Percentiles rank a stretch among this genome's conserved stretches.
These are phyloP conservation scores for Drosophila borborema DNA, from an alignment of 2,888 invertebrate genomes.

Conservation along the genomic window DNA sequence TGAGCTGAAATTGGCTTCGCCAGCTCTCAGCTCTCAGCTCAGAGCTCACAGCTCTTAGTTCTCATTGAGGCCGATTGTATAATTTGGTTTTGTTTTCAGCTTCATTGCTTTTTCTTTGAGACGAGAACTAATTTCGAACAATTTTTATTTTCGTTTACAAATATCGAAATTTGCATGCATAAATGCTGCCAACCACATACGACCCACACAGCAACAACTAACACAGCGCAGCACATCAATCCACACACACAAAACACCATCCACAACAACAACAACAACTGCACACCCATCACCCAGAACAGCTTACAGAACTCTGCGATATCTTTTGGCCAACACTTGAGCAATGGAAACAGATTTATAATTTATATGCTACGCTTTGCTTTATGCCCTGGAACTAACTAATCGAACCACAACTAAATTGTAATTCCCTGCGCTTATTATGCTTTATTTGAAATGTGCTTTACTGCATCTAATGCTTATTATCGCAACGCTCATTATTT, in stretches of 20 bases:
- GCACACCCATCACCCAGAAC: slow-evolving; percentile 26
- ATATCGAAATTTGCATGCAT: slow-evolving; percentile 71
- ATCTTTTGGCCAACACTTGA: slow-evolving; percentile 32
- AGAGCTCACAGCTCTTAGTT: background rate
- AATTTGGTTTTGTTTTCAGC: slow-evolving; percentile 33
- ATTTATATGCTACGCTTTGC: slow-evolving; percentile 59
- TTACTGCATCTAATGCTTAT: slow-evolving; percentile 44
- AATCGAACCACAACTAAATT: slow-evolving; percentile 22
- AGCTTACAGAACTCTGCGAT: slow-evolving; percentile 33
- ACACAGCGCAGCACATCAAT: slow-evolving; percentile 43
- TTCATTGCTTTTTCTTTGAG: slow-evolving; percentile 29
- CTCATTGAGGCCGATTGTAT: background rate
- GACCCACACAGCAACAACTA: slow-evolving; percentile 40
- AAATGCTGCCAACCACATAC: slow-evolving; percentile 34
- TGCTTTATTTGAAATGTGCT: slow-evolving; percentile 8
- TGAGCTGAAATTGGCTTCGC: background rate
- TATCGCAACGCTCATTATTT: slow-evolving; percentile 27
- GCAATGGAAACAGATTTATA: slow-evolving; percentile 31
- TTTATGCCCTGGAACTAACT: slow-evolving; percentile 56
- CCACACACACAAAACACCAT: slow-evolving; percentile 31
- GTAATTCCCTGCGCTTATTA: slow-evolving; percentile 41
- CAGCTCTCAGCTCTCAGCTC: too few species aligned
- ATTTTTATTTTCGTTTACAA: slow-evolving; percentile 53
- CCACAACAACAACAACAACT: slow-evolving; percentile 28
- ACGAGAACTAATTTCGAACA: slow-evolving; percentile 36